Evolutionary conservation across 2,797 vertebrate species (phyloP), one percentile per base, ranked within the genome.

Genomic region (Valencia hispanica): DNA sequence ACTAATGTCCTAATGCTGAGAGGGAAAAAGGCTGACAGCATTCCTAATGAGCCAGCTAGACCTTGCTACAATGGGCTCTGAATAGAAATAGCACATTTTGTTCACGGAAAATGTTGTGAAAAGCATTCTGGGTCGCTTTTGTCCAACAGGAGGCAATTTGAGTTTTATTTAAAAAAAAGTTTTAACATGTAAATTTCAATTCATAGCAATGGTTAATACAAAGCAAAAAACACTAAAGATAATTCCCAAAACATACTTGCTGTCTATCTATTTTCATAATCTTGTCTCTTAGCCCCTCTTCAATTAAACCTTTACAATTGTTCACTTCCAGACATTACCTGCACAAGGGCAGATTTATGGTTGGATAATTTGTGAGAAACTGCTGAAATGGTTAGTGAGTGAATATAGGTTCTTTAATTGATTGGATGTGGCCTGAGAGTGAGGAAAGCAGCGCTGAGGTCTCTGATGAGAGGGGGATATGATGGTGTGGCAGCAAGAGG

Each of bases 341-440:
- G 57, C 72, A 73, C 5, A 0, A 63, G 81, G 66, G 61, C 84
- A 91, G 85, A 93, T 90, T 84, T 70, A 81, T 85, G 71, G 77
- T 78, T 82, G 70, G 75, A 84, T 80, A 82, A 83, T 87, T 81
- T 84, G 81, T 89, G 78, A 74, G 82, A 90, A 91, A 84, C 82
- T 72, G 75, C 63, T 75, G 72, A 87, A 93, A 91, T 43, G 53
- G 84, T 86, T 71, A 77, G 83, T 27, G 77, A 88, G 88, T 87
- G 88, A 87, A 91, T 93, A 83, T 88, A 30, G 65, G 74, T 91
- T 93, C 93, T 93, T 93, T 93, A 90, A 94, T 91, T 87, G 36
- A 48, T 77, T 75, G 86, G 82, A 86, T 84, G 68, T 74, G 75
- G 74, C 79, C 83, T 69, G 74, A 59, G 79, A 85, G 79, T 70